phyloP scores from a whole-genome alignment of 2,888 invertebrate species.

The Rhabditophanes sp. region DNA sequence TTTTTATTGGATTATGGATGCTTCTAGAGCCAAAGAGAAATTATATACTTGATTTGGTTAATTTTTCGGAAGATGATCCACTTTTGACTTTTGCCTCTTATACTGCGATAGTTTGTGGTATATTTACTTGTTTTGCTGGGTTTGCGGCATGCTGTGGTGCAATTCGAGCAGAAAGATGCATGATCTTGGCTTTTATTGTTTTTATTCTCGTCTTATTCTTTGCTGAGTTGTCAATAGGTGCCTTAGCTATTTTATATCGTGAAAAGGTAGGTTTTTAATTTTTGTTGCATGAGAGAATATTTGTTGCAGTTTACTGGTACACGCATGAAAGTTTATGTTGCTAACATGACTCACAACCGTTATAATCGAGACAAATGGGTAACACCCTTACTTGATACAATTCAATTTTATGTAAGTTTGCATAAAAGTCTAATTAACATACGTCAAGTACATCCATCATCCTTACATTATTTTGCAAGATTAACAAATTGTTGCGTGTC shows the following conservation, averaged over 20 bases:
- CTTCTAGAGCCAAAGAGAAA: slow-evolving; percentile 35
- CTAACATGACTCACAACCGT: slow-evolving; percentile 29
- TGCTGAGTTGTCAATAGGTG: slow-evolving; percentile 24
- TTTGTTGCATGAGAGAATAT: slow-evolving; percentile 1
- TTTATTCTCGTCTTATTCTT: slow-evolving; percentile 20
- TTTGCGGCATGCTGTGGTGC: slow-evolving; percentile 39
- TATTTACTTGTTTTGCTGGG: slow-evolving; percentile 26
- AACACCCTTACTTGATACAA: slow-evolving; percentile 37
- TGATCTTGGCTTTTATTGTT: slow-evolving; percentile 23
- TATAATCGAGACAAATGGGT: slow-evolving; percentile 42
- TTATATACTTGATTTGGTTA: slow-evolving; percentile 37
- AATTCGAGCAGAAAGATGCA: slow-evolving; percentile 24
- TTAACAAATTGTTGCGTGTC: too few species aligned
- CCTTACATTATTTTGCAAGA: too few species aligned
- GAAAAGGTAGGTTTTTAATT: slow-evolving; percentile 19
- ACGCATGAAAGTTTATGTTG: slow-evolving; percentile 26
- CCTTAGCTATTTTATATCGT: slow-evolving; percentile 21
- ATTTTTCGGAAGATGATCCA: slow-evolving; percentile 41
- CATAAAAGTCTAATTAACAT: too few species aligned
- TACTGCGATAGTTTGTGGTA: slow-evolving; percentile 20
- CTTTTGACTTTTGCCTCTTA: slow-evolving; percentile 23
- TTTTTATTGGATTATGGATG: slow-evolving; percentile 39
- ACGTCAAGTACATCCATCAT: too few species aligned
- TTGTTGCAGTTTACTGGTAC: slow-evolving; percentile 19
- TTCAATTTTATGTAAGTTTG: slow-evolving; percentile 41